Conservation (phyloP, 2,888 invertebrate genomes). For the Aromia moschata region DNA sequence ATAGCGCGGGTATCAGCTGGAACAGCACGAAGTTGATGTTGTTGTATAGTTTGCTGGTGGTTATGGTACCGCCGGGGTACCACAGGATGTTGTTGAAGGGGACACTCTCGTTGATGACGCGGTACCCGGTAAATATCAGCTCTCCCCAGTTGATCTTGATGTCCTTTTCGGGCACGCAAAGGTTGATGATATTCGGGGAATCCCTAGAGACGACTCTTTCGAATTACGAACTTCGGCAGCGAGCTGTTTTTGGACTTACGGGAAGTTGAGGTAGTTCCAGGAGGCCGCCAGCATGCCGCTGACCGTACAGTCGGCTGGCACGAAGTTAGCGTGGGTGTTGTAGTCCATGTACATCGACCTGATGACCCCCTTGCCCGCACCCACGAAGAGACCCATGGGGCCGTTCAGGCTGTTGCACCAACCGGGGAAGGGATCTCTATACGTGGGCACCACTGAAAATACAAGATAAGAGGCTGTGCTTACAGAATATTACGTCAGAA, state of each 20-base stretch:
- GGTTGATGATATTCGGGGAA: slow-evolving; percentile 40
- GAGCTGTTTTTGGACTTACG: too few species aligned
- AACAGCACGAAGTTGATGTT: slow-evolving; percentile 85
- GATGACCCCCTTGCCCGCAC: slow-evolving; percentile 84
- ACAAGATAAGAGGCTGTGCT: too few species aligned
- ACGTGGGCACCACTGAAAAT: not conserved
- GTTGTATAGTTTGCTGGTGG: slow-evolving; percentile 78
- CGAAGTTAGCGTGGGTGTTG: slow-evolving; percentile 71
- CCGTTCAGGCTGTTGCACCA: slow-evolving; percentile 94
- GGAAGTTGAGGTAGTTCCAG: slow-evolving; percentile 65
- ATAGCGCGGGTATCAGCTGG: slow-evolving; percentile 90
- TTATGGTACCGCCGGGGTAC: slow-evolving; percentile 88
- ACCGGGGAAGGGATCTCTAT: slow-evolving; percentile 66
- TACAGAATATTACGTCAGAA: too few species aligned
- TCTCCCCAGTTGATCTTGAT: slow-evolving; percentile 81
- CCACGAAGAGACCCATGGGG: slow-evolving; percentile 84
- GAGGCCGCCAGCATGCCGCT: slow-evolving; percentile 80
- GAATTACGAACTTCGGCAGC: too few species aligned
- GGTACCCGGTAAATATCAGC: slow-evolving; percentile 81
- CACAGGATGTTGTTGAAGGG: slow-evolving; percentile 87
- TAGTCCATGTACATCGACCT: slow-evolving; percentile 82
- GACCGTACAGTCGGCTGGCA: slow-evolving; percentile 82
- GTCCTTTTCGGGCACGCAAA: slow-evolving; percentile 42
- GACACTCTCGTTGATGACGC: slow-evolving; percentile 77
- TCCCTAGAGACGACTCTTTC: slow-evolving; percentile 38